phyloP scores from a whole-genome alignment of 2,888 invertebrate species.

The Clepsis dumicolana region DNA sequence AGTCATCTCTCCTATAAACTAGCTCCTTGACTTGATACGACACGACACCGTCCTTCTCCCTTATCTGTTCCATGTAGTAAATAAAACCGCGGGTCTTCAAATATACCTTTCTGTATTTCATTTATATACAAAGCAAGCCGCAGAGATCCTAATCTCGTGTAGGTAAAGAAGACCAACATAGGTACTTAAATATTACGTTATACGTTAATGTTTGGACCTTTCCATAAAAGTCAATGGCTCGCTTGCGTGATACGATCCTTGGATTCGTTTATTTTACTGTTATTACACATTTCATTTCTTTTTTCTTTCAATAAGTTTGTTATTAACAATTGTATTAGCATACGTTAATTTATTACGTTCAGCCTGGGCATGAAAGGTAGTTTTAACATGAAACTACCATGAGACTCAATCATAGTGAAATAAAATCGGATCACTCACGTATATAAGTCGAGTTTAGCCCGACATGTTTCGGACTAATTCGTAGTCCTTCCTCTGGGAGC shows the following conservation, averaged over 20 bases:
- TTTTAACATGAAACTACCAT: too few relatives aligned
- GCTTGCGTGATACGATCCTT: slow-evolving; percentile 66
- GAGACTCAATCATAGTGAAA: too few relatives aligned
- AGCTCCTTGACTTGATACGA: too few relatives aligned
- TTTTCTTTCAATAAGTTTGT: slow-evolving; percentile 53
- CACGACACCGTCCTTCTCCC: too few relatives aligned
- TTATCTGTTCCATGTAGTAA: too few relatives aligned
- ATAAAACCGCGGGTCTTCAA: too few relatives aligned
- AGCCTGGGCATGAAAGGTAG: neutral
- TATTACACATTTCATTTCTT: slow-evolving; percentile 64
- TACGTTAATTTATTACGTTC: slow-evolving; percentile 12
- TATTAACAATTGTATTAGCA: slow-evolving; percentile 46
- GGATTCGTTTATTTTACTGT: slow-evolving; percentile 75
- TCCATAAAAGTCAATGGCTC: slow-evolving; percentile 75
- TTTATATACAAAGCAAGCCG: slow-evolving; percentile 3
- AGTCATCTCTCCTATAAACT: too few relatives aligned
- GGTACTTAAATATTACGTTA: slow-evolving; percentile 62
- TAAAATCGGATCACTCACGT: too few relatives aligned
- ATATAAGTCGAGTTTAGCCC: too few relatives aligned
- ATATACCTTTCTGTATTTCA: too few relatives aligned
- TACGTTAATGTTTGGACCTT: slow-evolving; percentile 65
- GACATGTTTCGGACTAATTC: too few relatives aligned
- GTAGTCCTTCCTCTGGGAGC: too few relatives aligned
- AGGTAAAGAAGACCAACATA: slow-evolving; percentile 33
- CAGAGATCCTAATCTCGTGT: slow-evolving; percentile 11